phyloP scores from a whole-genome alignment of 2,797 vertebrate species.

The Lacerta bilineata region DNA sequence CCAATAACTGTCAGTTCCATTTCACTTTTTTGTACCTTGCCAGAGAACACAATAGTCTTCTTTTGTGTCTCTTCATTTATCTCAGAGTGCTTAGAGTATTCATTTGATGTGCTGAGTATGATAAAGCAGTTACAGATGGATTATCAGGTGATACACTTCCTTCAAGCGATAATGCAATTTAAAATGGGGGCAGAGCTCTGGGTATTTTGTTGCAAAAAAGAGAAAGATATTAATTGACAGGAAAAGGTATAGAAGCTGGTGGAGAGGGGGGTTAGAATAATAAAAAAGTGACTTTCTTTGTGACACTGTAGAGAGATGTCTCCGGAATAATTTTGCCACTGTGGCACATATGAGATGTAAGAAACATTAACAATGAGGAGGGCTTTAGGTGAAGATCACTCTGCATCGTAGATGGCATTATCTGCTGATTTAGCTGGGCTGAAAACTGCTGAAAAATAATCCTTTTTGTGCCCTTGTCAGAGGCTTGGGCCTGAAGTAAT shows the following conservation, averaged over 20 bases:
- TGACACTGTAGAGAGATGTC: conserved; percentile 37
- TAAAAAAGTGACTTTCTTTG: conserved; percentile 48
- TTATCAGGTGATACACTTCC: conserved; percentile 26
- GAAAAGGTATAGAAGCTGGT: conserved; percentile 46
- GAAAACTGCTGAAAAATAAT: conserved; percentile 89
- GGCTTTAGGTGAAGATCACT: conserved; percentile 78
- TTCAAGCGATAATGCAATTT: conserved; percentile 19
- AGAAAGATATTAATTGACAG: conserved; percentile 50
- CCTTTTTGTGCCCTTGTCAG: conserved; percentile 88
- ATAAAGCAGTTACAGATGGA: conserved; percentile 40
- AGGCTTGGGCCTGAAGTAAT: conserved; percentile 85
- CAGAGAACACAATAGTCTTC: conserved; percentile 25
- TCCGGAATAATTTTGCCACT: conserved; percentile 65
- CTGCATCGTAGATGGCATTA: conserved; percentile 81
- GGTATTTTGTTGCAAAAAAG: conserved; percentile 46
- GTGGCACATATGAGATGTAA: conserved; percentile 70
- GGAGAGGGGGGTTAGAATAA: neutral
- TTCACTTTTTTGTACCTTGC: conserved; percentile 13
- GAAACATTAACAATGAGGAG: conserved; percentile 75
- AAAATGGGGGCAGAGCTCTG: neutral
- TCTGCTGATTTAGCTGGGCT: conserved; percentile 86
- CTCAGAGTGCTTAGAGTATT: neutral
- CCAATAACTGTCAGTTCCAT: conserved; percentile 14
- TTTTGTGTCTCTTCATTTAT: conserved; percentile 37
- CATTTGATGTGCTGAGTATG: conserved; percentile 36